Percentiles rank a stretch among this genome's conserved stretches.
phyloP scores from a whole-genome alignment of 2,797 vertebrate genomes.

The Uromys caudimaculatus region DNA sequence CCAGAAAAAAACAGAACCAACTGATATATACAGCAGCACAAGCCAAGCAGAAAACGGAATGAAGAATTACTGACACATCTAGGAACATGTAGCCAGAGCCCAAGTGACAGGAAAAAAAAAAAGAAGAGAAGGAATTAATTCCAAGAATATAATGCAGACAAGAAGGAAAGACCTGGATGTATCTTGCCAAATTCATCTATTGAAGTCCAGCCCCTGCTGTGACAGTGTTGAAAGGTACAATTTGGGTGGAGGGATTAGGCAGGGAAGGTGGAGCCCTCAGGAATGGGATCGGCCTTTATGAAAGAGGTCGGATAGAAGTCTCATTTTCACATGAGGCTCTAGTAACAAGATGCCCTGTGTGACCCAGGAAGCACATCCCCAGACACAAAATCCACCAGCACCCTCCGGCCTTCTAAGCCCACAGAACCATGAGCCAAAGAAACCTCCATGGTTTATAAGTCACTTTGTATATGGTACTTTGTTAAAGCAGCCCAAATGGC shows the following conservation, averaged over 20 bases:
- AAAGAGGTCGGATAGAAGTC: neutral
- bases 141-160: neutral
- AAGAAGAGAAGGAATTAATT: neutral
- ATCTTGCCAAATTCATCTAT: neutral
- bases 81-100: neutral
- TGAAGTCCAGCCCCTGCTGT: neutral
- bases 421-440: neutral
- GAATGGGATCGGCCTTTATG: neutral
- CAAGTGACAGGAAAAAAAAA: neutral
- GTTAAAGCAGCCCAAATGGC: neutral
- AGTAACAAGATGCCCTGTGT: neutral
- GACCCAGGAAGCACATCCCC: neutral
- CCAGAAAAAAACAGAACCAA: neutral
- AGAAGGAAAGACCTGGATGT: neutral
- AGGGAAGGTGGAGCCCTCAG: neutral
- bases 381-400: neutral
- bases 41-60: neutral
- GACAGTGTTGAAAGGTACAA: neutral
- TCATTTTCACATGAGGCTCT: neutral
- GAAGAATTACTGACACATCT: neutral
- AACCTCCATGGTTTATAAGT: neutral
- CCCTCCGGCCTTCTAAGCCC: neutral
- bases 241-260: neutral
- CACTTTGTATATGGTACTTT: neutral
- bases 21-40: neutral